Evolutionary conservation across 2,797 vertebrate genomes (phyloP).

Genomic region (Acanthurus lineatus): DNA sequence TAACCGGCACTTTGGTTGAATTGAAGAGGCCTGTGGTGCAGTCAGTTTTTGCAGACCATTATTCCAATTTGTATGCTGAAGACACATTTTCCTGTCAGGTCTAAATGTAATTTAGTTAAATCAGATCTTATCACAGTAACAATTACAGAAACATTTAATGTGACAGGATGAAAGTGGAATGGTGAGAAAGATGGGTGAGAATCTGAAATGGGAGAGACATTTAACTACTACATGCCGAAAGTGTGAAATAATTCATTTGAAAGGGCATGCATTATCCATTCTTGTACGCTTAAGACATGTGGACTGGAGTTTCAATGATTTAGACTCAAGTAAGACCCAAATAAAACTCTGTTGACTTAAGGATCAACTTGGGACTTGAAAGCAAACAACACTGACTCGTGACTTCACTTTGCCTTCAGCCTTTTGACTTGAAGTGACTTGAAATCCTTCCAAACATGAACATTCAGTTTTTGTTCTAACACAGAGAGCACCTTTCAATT

Average conservation of each 20-base stretch:
- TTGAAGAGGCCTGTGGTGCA: neutral
- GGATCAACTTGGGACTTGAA: neutral
- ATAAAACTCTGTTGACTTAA: neutral
- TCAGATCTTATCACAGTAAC: constrained; percentile 47
- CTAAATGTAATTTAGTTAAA: constrained; percentile 49
- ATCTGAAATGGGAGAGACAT: constrained; percentile 14
- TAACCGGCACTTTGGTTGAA: neutral
- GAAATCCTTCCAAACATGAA: neutral
- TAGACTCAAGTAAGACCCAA: neutral
- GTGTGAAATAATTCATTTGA: constrained; percentile 5
- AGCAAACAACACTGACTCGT: neutral
- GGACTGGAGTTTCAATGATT: neutral
- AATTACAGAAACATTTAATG: constrained; percentile 52
- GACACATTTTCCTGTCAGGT: constrained; percentile 30
- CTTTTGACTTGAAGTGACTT: neutral
- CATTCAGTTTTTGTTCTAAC: neutral
- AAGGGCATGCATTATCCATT: neutral
- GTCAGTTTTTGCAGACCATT: constrained; percentile 7
- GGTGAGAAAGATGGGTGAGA: constrained; percentile 4
- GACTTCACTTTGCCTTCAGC: neutral
- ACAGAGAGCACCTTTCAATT: neutral
- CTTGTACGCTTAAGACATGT: neutral
- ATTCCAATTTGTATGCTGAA: constrained; percentile 44
- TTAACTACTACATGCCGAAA: constrained; percentile 3
- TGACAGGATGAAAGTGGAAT: constrained; percentile 31